These are phyloP conservation scores for Tricholauxania praeusta DNA, from an alignment of 2,888 invertebrate genomes.

Conservation along the genomic window DNA sequence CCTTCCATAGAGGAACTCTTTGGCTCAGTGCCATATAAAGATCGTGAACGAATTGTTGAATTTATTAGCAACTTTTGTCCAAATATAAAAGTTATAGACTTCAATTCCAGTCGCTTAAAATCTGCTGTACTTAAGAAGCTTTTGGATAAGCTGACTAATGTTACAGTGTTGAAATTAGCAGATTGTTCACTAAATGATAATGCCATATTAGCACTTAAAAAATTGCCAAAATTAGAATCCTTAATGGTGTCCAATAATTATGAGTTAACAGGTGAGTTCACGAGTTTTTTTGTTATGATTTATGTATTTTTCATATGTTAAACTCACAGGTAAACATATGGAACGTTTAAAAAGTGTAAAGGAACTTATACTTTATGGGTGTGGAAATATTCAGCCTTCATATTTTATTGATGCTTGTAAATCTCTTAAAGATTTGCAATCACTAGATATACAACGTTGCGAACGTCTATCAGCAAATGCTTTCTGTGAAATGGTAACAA, in stretches of 20 bases:
- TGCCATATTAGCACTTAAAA: conserved; percentile 19
- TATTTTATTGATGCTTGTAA: conserved; percentile 28
- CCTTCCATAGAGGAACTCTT: conserved; percentile 29
- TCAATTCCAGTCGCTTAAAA: conserved; percentile 30
- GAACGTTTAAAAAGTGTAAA: conserved; percentile 21
- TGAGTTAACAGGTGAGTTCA: conserved; percentile 38
- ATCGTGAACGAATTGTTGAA: conserved; percentile 38
- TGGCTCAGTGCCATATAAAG: conserved; percentile 33
- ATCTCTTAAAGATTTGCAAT: conserved; percentile 19
- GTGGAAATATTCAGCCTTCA: conserved; percentile 32
- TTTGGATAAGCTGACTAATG: conserved; percentile 4
- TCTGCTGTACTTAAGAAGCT: conserved; percentile 24
- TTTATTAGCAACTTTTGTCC: conserved; percentile 36
- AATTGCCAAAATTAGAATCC: conserved; percentile 27
- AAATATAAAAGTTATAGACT: conserved; percentile 26
- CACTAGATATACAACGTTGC: conserved; percentile 35
- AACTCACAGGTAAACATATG: conserved; percentile 24
- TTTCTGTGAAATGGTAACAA: conserved; percentile 9
- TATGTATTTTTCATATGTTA: neutral
- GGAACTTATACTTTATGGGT: conserved; percentile 32
- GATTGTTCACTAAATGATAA: conserved; percentile 35
- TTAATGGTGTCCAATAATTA: conserved; percentile 29
- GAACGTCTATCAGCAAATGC: conserved; percentile 19
- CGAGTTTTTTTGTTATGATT: neutral
- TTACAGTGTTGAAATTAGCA: conserved; percentile 28